Conservation (phyloP, 2,797 vertebrate genomes). For the Acridotheres tristis region DNA sequence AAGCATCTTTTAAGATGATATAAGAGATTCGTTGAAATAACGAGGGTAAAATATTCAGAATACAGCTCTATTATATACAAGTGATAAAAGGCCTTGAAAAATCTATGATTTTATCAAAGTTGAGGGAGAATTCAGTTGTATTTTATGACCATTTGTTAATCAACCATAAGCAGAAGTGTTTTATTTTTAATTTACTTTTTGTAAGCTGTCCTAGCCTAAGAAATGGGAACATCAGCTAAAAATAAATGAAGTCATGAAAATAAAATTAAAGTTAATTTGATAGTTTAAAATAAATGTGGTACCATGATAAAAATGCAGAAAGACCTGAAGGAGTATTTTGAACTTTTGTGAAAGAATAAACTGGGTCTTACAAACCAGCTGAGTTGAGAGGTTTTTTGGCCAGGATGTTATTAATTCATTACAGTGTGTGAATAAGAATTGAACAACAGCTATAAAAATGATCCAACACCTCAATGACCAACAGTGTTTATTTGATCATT, state of each 20-base stretch:
- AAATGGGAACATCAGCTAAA: not conserved
- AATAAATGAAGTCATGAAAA: not conserved
- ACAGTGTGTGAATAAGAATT: not conserved
- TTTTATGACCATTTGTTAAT: not conserved
- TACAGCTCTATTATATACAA: not conserved
- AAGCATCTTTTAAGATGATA: not conserved
- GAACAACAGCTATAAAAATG: not conserved
- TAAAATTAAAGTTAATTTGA: not conserved
- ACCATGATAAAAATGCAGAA: not conserved
- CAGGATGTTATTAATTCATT: not conserved
- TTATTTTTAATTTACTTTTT: not conserved
- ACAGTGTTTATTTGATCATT: not conserved
- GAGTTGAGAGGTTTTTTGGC: not conserved
- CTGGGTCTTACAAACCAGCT: not conserved
- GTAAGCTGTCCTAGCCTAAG: not conserved
- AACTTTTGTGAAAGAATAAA: not conserved
- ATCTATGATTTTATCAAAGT: not conserved
- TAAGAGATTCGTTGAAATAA: not conserved
- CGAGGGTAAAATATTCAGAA: not conserved
- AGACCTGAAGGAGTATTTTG: not conserved
- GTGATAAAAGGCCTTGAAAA: not conserved
- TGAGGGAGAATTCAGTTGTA: not conserved
- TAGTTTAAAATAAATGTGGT: not conserved
- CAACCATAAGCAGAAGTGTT: not conserved
- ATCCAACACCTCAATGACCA: not conserved